Percentiles rank a stretch among this genome's conserved stretches.
Evolutionary conservation across 1,140 invertebrate genomes (phyloP).

Genomic region (Pseudomyrmex flavicornis): DNA sequence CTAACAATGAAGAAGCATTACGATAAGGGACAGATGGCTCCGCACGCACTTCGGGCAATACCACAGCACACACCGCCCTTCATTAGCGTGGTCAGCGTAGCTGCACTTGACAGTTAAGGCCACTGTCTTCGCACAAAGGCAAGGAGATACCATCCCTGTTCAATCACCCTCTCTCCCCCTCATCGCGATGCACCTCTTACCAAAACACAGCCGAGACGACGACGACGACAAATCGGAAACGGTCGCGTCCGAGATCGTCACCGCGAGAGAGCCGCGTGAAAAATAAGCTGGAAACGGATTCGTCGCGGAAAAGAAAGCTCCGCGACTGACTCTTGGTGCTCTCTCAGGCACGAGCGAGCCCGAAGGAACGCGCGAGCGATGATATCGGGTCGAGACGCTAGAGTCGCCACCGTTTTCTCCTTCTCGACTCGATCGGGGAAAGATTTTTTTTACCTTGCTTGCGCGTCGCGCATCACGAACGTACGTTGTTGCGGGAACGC

Average conservation of each 20-base stretch:
- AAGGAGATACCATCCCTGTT: slow-evolving; percentile 58
- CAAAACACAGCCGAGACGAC: slow-evolving; percentile 38
- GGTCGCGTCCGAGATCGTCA: neutral
- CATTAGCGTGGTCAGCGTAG: slow-evolving; percentile 65
- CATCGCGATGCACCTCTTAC: slow-evolving; percentile 26
- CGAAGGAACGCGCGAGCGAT: neutral
- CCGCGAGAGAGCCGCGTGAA: neutral
- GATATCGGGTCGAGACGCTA: slow-evolving; percentile 41
- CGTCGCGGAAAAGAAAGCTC: neutral
- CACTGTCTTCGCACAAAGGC: slow-evolving; percentile 79
- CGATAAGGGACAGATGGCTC: slow-evolving; percentile 67
- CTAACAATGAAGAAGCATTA: slow-evolving; percentile 63
- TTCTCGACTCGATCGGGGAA: neutral
- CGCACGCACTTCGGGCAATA: slow-evolving; percentile 62
- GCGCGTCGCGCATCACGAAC: slow-evolving; percentile 35
- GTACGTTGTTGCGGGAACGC: slow-evolving; percentile 58
- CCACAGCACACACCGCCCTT: slow-evolving; percentile 72
- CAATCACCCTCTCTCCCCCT: neutral
- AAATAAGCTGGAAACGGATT: neutral
- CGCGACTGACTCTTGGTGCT: neutral
- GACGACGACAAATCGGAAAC: neutral
- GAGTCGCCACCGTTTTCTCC: slow-evolving; percentile 29
- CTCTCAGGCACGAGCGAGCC: too few relatives aligned
- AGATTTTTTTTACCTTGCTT: slow-evolving; percentile 36
- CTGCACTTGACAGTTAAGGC: slow-evolving; percentile 80